Conservation (phyloP, 2,888 invertebrate species). For the Muschampia staudingeri region DNA sequence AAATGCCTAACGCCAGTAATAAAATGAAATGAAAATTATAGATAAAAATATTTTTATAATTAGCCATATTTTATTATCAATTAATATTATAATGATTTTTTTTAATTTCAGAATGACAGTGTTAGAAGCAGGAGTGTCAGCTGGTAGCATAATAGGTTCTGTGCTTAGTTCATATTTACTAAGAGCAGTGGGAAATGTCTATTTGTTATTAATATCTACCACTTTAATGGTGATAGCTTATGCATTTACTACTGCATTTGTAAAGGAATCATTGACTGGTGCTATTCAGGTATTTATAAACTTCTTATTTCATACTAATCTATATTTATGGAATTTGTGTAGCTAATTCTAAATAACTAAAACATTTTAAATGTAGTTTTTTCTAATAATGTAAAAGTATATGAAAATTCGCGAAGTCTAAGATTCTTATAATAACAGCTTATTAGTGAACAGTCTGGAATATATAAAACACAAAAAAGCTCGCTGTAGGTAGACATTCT, state of each 20-base stretch:
- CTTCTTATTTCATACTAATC: background rate
- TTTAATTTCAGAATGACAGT: constrained; percentile 91
- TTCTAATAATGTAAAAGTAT: too few species aligned
- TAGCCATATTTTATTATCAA: too few species aligned
- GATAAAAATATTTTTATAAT: too few species aligned
- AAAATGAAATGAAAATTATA: too few species aligned
- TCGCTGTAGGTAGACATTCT: too few species aligned
- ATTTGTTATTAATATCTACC: constrained; percentile 87
- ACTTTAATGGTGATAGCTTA: constrained; percentile 84
- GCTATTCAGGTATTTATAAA: constrained; percentile 77
- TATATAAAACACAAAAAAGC: too few species aligned
- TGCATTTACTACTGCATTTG: constrained; percentile 84
- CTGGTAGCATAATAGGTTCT: constrained; percentile 92
- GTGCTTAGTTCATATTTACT: constrained; percentile 92
- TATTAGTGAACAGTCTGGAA: too few species aligned
- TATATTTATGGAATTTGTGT: background rate
- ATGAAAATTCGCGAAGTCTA: too few species aligned
- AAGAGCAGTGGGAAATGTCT: constrained; percentile 88
- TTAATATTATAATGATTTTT: too few species aligned
- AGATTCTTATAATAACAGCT: too few species aligned
- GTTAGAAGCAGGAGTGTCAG: constrained; percentile 91
- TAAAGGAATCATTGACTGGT: constrained; percentile 90
- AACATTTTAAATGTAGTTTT: too few species aligned
- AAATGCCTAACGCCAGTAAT: too few species aligned
- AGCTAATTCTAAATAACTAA: background rate